Evolutionary conservation across 2,888 invertebrate species (phyloP).

Genomic region (Ctenicera cuprea): DNA sequence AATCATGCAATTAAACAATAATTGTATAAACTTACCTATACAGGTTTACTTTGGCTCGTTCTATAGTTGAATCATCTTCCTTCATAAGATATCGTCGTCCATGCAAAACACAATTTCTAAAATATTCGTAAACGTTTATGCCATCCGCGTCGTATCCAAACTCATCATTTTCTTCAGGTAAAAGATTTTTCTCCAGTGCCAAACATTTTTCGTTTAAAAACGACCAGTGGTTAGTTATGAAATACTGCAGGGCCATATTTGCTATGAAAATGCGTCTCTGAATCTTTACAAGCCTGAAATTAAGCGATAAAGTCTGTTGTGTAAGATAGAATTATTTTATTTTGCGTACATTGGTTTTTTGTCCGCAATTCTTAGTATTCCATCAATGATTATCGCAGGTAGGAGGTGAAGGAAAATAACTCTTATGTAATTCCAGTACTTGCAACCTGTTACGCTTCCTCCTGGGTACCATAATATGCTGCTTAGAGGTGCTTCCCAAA

Average conservation of each 20-base stretch:
- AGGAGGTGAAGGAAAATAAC: conserved; percentile 84
- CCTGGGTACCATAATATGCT: conserved; percentile 82
- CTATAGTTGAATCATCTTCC: conserved; percentile 77
- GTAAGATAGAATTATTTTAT: neutral
- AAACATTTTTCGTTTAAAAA: conserved; percentile 81
- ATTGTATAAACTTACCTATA: no score
- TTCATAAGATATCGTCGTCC: conserved; percentile 81
- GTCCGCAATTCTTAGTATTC: conserved; percentile 78
- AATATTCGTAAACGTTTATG: conserved; percentile 75
- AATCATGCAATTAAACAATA: no score
- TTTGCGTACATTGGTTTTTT: conserved; percentile 79
- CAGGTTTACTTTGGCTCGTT: conserved; percentile 74
- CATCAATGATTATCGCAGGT: conserved; percentile 87
- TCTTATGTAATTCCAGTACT: conserved; percentile 79
- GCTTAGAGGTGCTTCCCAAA: conserved; percentile 79
- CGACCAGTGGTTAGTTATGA: conserved; percentile 85
- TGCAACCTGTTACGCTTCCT: conserved; percentile 76
- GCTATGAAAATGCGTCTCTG: conserved; percentile 89
- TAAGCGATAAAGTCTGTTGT: neutral
- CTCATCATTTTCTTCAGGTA: conserved; percentile 72
- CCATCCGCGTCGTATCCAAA: conserved; percentile 78
- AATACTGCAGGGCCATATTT: conserved; percentile 83
- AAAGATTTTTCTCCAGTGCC: conserved; percentile 74
- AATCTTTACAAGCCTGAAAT: conserved; percentile 82
- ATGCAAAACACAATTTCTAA: conserved; percentile 76